phyloP scores from a whole-genome alignment of 2,113 vertebrate genomes.

The Misgurnus mizolepis region DNA sequence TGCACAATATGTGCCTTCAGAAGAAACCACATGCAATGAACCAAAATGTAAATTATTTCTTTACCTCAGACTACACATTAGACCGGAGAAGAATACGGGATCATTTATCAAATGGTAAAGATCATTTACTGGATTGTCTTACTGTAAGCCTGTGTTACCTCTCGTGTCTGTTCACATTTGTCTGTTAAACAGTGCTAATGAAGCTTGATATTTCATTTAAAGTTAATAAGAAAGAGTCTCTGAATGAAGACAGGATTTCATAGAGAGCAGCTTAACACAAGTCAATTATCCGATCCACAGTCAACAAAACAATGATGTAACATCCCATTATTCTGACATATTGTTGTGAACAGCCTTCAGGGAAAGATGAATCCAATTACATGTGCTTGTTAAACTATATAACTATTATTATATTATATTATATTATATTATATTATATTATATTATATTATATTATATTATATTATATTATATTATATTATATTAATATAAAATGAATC shows the following conservation, averaged over 20 bases:
- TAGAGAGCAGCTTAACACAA: neutral
- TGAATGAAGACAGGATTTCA: slow-evolving; percentile 9
- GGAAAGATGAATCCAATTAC: neutral
- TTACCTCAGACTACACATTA: neutral
- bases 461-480: too few relatives aligned
- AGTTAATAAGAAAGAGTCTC: neutral
- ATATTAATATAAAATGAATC: too few relatives aligned
- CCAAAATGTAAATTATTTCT: slow-evolving; percentile 8
- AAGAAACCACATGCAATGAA: slow-evolving; percentile 3
- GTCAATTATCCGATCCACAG: neutral
- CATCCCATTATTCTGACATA: neutral
- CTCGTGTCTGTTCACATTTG: neutral
- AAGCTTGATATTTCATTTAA: slow-evolving; percentile 21
- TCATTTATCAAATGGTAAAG: neutral
- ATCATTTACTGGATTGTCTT: neutral
- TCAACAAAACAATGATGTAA: neutral
- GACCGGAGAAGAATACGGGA: slow-evolving; percentile 12
- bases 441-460: too few relatives aligned
- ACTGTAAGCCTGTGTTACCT: neutral
- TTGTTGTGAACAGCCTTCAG: neutral
- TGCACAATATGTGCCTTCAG: neutral
- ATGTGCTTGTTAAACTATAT: too few relatives aligned
- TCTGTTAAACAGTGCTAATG: slow-evolving; percentile 14
- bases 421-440: too few relatives aligned
- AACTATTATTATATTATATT: too few relatives aligned